phyloP scores from a whole-genome alignment of 2,113 vertebrate genomes.

The Ondatra zibethicus region DNA sequence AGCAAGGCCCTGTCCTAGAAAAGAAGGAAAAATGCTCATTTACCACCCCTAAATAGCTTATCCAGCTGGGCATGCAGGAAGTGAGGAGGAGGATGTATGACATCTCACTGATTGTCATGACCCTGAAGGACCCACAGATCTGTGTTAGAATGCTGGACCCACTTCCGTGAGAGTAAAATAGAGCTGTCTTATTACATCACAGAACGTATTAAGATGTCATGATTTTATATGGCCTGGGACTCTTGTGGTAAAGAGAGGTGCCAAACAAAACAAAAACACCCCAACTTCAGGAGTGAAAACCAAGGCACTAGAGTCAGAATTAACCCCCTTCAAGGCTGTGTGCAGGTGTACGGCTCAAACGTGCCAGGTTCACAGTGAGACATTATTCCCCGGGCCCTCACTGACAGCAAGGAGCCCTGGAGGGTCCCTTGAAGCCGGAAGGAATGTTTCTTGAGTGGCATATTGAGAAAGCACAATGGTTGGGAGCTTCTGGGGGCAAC shows the following conservation, averaged over 20 bases:
- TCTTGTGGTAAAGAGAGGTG: not conserved
- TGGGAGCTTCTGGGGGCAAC: not conserved
- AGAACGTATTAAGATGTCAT: not conserved
- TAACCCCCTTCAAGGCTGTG: slow-evolving; percentile 48
- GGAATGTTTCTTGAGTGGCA: slow-evolving; percentile 44
- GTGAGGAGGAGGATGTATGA: not conserved
- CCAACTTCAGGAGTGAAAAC: not conserved
- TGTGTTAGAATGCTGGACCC: not conserved
- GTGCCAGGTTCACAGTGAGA: not conserved
- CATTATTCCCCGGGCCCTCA: not conserved
- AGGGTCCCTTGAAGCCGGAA: slow-evolving; percentile 38
- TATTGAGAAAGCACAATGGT: slow-evolving; percentile 54
- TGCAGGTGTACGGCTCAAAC: not conserved
- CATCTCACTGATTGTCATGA: not conserved
- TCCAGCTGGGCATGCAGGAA: not conserved
- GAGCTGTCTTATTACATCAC: not conserved
- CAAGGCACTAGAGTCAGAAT: slow-evolving; percentile 24
- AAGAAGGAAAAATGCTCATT: not conserved
- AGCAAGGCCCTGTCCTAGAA: not conserved
- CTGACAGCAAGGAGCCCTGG: slow-evolving; percentile 48
- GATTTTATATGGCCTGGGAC: not conserved
- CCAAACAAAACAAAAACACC: slow-evolving; percentile 7
- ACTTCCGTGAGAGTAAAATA: not conserved
- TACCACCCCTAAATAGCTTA: not conserved
- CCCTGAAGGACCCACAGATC: not conserved